Conservation (phyloP, 2,113 vertebrate genomes). For the Gymnobelideus leadbeateri region DNA sequence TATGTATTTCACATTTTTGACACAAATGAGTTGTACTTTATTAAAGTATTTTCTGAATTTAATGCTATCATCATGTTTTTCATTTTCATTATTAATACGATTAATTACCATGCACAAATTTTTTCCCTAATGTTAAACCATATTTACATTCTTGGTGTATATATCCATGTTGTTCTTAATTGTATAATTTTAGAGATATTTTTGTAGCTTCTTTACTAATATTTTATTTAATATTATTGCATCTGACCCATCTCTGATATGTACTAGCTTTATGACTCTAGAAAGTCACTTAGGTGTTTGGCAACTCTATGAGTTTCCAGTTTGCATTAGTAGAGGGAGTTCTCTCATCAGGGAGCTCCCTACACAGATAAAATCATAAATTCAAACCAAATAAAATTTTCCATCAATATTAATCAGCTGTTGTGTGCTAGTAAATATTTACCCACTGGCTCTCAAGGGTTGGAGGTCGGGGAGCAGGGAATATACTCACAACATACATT, state of each 20-base stretch:
- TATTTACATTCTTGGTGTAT: background rate
- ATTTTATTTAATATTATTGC: background rate
- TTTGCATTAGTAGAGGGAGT: background rate
- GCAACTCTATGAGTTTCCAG: background rate
- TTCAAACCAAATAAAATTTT: background rate
- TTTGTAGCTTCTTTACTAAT: background rate
- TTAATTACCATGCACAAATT: background rate
- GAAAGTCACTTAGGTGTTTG: background rate
- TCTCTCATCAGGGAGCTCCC: background rate
- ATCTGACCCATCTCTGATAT: background rate
- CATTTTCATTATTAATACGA: background rate
- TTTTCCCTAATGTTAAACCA: background rate
- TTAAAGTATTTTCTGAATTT: background rate
- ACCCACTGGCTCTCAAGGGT: background rate
- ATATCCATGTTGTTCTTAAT: background rate
- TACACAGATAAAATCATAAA: background rate
- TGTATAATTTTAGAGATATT: background rate
- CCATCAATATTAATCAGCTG: background rate
- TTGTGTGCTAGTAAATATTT: background rate
- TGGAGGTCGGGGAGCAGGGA: too few relatives aligned
- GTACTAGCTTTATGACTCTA: background rate
- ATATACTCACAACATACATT: background rate
- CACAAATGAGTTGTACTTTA: background rate
- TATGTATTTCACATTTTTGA: background rate
- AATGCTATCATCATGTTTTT: background rate